phyloP scores from a whole-genome alignment of 2,888 invertebrate genomes.

The Heliconius hortense region DNA sequence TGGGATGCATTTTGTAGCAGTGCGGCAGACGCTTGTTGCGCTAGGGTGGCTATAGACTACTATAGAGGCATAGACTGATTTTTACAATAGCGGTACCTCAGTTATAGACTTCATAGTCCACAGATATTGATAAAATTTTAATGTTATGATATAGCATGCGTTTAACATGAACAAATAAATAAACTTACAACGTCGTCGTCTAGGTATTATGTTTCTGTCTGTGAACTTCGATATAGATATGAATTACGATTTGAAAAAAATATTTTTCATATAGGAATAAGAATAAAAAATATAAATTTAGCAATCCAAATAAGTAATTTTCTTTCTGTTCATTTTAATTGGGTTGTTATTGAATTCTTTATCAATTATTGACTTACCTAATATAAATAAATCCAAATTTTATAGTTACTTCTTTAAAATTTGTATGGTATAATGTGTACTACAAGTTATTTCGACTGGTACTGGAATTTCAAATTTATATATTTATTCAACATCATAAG shows the following conservation, averaged over 20 bases:
- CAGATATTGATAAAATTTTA: constrained; percentile 35
- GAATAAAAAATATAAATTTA: background rate
- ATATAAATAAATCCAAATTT: too few species aligned
- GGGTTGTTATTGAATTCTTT: too few species aligned
- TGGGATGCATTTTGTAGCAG: constrained; percentile 20
- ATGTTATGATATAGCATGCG: background rate
- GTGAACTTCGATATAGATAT: too few species aligned
- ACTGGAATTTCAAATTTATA: too few species aligned
- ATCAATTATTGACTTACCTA: too few species aligned
- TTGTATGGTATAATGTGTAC: too few species aligned
- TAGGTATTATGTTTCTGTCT: too few species aligned
- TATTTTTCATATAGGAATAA: background rate
- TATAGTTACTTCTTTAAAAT: too few species aligned
- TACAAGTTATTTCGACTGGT: too few species aligned
- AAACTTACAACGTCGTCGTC: too few species aligned
- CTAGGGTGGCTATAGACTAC: constrained; percentile 17
- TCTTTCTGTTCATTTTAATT: background rate
- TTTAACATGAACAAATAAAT: background rate
- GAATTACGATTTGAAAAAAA: too few species aligned
- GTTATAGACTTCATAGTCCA: constrained; percentile 48
- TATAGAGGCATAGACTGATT: constrained; percentile 19
- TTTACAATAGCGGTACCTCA: constrained; percentile 24
- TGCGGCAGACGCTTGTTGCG: constrained; percentile 17
- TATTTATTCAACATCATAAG: background rate
- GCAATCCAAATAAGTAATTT: background rate